phyloP scores from a whole-genome alignment of 2,113 vertebrate genomes.

The Perognathus longimembris region DNA sequence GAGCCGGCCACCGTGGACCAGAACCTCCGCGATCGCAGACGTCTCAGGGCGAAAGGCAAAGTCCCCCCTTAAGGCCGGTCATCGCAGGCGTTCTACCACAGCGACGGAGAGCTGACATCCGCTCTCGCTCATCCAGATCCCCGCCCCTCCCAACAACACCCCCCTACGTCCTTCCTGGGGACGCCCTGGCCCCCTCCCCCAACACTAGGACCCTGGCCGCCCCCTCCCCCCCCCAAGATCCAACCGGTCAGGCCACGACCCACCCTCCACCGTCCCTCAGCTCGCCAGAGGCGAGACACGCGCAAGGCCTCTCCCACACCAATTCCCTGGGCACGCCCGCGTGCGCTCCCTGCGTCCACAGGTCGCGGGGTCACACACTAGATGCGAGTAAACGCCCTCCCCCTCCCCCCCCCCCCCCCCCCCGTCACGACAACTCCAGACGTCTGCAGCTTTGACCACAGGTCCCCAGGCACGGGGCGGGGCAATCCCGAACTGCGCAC shows the following conservation, averaged over 20 bases:
- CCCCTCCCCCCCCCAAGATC: not conserved
- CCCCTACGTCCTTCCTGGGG: too few relatives aligned
- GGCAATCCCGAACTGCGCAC: too few relatives aligned
- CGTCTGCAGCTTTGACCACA: not conserved
- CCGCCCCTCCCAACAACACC: too few relatives aligned
- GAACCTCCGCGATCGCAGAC: not conserved
- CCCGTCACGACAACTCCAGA: not conserved
- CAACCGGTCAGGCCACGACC: too few relatives aligned
- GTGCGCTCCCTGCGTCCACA: too few relatives aligned
- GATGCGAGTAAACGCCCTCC: not conserved
- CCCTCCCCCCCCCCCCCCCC: too few relatives aligned
- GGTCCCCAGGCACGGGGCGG: accelerated
- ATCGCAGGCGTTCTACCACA: not conserved
- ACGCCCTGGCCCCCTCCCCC: not conserved
- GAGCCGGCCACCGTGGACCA: not conserved
- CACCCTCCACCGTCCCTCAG: not conserved
- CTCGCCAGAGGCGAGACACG: accelerated
- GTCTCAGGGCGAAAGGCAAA: not conserved
- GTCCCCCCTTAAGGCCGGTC: too few relatives aligned
- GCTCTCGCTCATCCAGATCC: too few relatives aligned
- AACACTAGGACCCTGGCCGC: not conserved
- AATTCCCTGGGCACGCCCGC: not conserved
- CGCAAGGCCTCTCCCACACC: too few relatives aligned
- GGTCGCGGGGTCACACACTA: not conserved
- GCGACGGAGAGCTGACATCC: too few relatives aligned